phyloP scores from a whole-genome alignment of 37 sponge, comb jelly and placozoan species.

The Hormiphora californensis region DNA sequence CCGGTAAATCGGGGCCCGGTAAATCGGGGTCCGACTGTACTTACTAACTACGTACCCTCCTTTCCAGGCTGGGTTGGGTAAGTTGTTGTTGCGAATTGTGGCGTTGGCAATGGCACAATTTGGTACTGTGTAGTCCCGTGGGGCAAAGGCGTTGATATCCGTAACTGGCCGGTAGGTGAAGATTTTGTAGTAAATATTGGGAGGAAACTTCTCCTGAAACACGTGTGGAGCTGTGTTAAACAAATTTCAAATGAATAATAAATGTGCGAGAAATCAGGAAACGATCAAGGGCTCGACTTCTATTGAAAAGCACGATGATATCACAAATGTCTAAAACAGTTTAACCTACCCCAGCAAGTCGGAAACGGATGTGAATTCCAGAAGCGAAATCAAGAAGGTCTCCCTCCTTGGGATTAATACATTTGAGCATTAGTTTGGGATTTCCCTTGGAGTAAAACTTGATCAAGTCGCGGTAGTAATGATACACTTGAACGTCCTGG shows the following conservation, averaged over 20 bases:
- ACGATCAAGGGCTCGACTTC: too few species aligned
- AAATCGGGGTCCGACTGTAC: too few species aligned
- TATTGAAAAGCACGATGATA: too few species aligned
- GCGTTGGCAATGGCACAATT: not conserved
- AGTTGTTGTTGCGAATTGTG: conserved; percentile 21
- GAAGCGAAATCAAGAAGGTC: conserved; percentile 72
- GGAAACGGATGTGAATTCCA: conserved; percentile 71
- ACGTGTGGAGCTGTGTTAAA: not conserved
- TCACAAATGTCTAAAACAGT: too few species aligned
- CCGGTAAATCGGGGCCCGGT: too few species aligned
- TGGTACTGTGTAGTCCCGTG: conserved; percentile 80
- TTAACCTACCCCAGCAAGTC: conserved; percentile 84
- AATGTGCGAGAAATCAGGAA: too few species aligned
- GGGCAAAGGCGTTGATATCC: conserved; percentile 80
- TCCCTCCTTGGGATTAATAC: conserved; percentile 86
- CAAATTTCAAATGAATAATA: too few species aligned
- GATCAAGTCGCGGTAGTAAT: conserved; percentile 76
- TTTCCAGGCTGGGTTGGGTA: not conserved
- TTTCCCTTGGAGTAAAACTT: conserved; percentile 65
- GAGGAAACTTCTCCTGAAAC: conserved; percentile 75
- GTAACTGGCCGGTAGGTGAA: conserved; percentile 72
- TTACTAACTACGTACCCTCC: too few species aligned
- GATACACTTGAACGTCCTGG: conserved; percentile 69
- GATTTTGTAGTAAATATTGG: conserved; percentile 90
- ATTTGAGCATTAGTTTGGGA: conserved; percentile 66